A percentile compares a stretch with the other conserved stretches of the same genome.
Conservation (phyloP, 1,140 invertebrate genomes). For the Tachypleus tridentatus region DNA sequence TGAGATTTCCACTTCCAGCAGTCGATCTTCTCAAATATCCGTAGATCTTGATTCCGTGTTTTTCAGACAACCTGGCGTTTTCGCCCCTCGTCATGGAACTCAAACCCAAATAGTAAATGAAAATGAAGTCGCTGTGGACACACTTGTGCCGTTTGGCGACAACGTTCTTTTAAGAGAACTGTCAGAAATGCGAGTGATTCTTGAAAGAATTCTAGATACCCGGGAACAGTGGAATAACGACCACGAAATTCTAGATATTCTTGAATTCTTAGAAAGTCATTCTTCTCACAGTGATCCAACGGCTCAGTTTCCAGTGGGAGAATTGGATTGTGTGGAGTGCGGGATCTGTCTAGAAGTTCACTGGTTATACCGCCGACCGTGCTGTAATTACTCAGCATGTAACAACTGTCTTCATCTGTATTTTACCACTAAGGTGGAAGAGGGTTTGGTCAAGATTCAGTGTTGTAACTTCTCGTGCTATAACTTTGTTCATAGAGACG, state of each 20-base stretch:
- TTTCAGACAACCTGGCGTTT: neutral
- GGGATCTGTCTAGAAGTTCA: conserved; percentile 20
- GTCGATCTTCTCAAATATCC: neutral
- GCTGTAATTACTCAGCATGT: conserved; percentile 33
- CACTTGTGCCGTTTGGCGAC: no score
- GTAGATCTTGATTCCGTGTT: neutral
- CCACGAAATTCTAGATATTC: conserved; percentile 2
- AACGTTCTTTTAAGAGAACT: conserved; percentile 5
- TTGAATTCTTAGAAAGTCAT: conserved; percentile 7
- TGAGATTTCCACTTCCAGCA: neutral
- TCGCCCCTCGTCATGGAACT: neutral
- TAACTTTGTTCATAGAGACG: conserved; percentile 30
- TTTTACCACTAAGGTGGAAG: conserved; percentile 27
- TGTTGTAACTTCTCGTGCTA: conserved; percentile 31
- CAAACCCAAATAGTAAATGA: neutral
- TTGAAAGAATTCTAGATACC: conserved; percentile 11
- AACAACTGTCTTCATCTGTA: conserved; percentile 31
- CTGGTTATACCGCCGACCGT: conserved; percentile 26
- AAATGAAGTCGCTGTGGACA: neutral
- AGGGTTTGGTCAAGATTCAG: conserved; percentile 31
- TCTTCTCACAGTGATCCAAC: neutral
- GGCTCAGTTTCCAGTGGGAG: conserved; percentile 19
- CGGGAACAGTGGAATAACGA: conserved; percentile 1
- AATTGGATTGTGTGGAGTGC: conserved; percentile 21
- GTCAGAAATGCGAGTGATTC: conserved; percentile 9